A percentile compares a stretch with the other conserved stretches of the same genome.
These are phyloP conservation scores for Clarias fuscus DNA, from an alignment of 2,797 vertebrate species.

Conservation along the genomic window DNA sequence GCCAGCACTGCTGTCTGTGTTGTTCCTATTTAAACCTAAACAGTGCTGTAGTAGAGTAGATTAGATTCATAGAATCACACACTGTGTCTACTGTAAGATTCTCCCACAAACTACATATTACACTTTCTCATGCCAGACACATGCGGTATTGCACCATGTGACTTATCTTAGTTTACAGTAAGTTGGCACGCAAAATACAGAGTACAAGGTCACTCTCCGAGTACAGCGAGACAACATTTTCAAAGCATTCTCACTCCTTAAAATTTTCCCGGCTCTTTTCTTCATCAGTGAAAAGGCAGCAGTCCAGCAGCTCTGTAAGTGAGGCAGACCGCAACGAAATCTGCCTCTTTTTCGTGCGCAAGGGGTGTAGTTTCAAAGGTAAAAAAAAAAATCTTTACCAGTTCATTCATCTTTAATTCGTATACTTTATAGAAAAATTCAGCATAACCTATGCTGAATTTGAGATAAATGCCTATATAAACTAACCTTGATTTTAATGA, in stretches of 20 bases:
- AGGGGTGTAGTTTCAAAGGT: slow-evolving; percentile 80
- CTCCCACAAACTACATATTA: not conserved
- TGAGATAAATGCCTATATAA: not conserved
- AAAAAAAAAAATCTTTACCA: slow-evolving; percentile 33
- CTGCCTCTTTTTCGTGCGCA: slow-evolving; percentile 80
- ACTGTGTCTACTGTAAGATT: not conserved
- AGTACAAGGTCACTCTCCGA: not conserved
- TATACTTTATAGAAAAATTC: not conserved
- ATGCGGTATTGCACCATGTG: not conserved
- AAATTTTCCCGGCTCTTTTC: slow-evolving; percentile 56
- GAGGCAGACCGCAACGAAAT: slow-evolving; percentile 77
- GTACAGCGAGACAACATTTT: not conserved
- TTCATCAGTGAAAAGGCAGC: slow-evolving; percentile 27
- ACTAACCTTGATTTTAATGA: not conserved
- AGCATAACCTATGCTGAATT: no score
- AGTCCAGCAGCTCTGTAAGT: slow-evolving; percentile 48
- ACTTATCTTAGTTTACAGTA: slow-evolving; percentile 13
- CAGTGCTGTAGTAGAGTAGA: not conserved
- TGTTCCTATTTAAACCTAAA: not conserved
- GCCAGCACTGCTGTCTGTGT: not conserved
- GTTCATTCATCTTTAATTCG: not conserved
- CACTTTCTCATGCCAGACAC: not conserved
- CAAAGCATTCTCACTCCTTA: not conserved
- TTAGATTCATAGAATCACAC: not conserved
- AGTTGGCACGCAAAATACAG: not conserved